Evolutionary conservation across 2,888 invertebrate genomes (phyloP).

Genomic region (Lithodes maja): DNA sequence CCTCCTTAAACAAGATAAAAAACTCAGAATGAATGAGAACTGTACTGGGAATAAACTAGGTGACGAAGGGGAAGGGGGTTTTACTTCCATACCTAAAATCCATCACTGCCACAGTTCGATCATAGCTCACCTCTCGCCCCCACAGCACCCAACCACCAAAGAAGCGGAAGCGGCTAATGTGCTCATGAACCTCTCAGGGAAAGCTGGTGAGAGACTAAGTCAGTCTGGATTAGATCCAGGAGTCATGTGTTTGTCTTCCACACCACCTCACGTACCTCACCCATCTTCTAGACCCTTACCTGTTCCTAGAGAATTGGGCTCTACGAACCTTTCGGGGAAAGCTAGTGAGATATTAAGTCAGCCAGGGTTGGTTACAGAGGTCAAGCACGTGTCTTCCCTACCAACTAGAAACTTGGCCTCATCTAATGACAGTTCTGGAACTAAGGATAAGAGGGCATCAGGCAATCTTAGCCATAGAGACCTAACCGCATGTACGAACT

Average conservation of each 20-base stretch:
- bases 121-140: not conserved
- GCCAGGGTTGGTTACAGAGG: slow-evolving; percentile 18
- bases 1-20: not conserved
- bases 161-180: slow-evolving; percentile 62
- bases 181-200: slow-evolving; percentile 54
- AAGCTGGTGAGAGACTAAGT: slow-evolving; percentile 46
- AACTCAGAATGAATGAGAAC: not conserved
- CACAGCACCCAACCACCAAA: slow-evolving; percentile 53
- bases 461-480: not conserved
- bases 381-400: not conserved
- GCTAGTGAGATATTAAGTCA: slow-evolving; percentile 45
- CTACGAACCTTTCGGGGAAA: slow-evolving; percentile 54
- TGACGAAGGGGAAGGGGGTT: not conserved
- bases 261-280: slow-evolving; percentile 22
- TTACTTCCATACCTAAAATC: not conserved
- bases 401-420: not conserved
- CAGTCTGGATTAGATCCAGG: slow-evolving; percentile 34
- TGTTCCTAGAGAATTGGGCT: not conserved
- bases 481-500: not conserved
- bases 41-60: not conserved
- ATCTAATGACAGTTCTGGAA: not conserved
- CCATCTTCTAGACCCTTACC: not conserved
- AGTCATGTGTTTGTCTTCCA: not conserved
- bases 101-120: not conserved
- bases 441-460: not conserved